Percentiles rank a stretch among this genome's conserved stretches.
Evolutionary conservation across 2,888 invertebrate species (phyloP).

Genomic region (Elegia similella): DNA sequence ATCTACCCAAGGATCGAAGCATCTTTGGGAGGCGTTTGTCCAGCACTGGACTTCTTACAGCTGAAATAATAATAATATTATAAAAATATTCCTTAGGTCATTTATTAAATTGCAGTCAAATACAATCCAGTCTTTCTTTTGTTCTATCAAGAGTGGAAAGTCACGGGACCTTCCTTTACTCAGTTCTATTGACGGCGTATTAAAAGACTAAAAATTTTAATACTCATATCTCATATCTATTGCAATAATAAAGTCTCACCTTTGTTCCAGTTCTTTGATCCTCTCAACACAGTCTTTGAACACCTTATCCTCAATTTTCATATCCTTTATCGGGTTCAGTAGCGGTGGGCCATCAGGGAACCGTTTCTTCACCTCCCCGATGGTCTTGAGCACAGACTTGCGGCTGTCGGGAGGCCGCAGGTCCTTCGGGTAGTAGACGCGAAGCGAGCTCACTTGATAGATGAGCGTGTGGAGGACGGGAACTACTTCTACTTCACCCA

Average conservation of each 20-base stretch:
- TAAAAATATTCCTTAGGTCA: no score
- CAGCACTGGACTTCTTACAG: no score
- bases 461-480: conserved; percentile 92
- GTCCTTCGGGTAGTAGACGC: conserved; percentile 95
- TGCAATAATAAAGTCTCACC: conserved; percentile 52
- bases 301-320: conserved; percentile 94
- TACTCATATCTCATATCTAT: no score
- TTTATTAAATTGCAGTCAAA: no score
- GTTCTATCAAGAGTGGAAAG: no score
- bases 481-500: conserved; percentile 94
- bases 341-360: conserved; percentile 94
- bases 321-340: conserved; percentile 96
- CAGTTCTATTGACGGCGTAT: no score
- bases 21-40: no score
- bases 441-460: conserved; percentile 92
- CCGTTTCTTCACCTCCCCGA: conserved; percentile 93
- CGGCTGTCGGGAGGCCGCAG: conserved; percentile 92
- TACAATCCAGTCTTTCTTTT: no score
- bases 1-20: no score
- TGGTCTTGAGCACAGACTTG: conserved; percentile 91
- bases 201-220: no score
- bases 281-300: conserved; percentile 91
- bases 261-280: conserved; percentile 91
- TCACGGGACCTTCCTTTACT: no score
- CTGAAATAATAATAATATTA: no score